These are phyloP conservation scores for Euplagia quadripunctaria DNA, from an alignment of 2,888 invertebrate genomes.

Conservation along the genomic window DNA sequence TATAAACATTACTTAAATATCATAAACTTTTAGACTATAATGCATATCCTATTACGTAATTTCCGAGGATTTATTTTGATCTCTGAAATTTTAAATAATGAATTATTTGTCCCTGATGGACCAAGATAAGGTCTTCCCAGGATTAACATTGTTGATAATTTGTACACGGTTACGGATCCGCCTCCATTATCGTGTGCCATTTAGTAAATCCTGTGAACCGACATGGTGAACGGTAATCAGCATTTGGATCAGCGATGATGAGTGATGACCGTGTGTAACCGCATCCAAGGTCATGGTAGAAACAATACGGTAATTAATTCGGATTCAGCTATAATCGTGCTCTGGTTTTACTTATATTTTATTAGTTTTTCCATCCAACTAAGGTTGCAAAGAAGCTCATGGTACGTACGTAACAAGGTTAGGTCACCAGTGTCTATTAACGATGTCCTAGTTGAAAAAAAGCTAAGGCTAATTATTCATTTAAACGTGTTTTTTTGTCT, in stretches of 20 bases:
- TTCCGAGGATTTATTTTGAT: not conserved
- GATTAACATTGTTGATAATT: conserved; percentile 50
- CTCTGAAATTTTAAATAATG: conserved; percentile 8
- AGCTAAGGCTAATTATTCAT: no score
- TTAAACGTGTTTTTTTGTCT: no score
- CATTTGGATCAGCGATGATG: conserved; percentile 73
- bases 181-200: conserved; percentile 62
- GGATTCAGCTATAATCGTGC: conserved; percentile 42
- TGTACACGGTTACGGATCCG: conserved; percentile 63
- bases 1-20: not conserved
- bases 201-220: conserved; percentile 81
- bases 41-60: not conserved
- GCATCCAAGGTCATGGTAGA: conserved; percentile 77
- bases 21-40: not conserved
- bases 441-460: no score
- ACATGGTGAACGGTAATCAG: conserved; percentile 75
- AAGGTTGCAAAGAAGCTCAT: not conserved
- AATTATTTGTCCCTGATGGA: conserved; percentile 39
- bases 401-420: not conserved
- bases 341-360: conserved; percentile 4
- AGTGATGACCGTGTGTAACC: conserved; percentile 76
- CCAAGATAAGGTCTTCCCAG: conserved; percentile 49
- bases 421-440: not conserved
- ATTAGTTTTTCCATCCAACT: not conserved
- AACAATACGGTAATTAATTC: conserved; percentile 79